Percentiles rank a stretch among this genome's conserved stretches.
These are phyloP conservation scores for Mystacornis crossleyi DNA, from an alignment of 2,113 vertebrate genomes.

Conservation along the genomic window DNA sequence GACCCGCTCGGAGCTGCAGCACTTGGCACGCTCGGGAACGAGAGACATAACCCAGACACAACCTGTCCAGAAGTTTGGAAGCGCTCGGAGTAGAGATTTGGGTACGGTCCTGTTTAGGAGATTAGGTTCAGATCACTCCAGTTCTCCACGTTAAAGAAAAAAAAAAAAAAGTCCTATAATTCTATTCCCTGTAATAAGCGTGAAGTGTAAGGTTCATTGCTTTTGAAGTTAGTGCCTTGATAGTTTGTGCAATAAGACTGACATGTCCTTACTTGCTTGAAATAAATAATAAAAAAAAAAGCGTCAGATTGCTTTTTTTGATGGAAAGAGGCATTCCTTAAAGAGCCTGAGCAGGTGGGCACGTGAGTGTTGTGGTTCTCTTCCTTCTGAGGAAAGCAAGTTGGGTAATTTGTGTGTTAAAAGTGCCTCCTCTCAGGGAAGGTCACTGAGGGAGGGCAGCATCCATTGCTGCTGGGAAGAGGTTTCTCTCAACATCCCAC, in stretches of 20 bases:
- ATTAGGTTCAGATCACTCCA: background rate
- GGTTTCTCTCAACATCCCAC: background rate
- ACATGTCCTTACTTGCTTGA: background rate
- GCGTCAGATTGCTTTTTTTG: background rate
- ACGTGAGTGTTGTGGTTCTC: background rate
- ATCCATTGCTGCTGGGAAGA: fast-evolving
- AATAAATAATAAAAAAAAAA: background rate
- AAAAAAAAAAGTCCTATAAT: background rate
- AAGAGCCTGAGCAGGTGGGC: background rate
- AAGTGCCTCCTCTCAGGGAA: background rate
- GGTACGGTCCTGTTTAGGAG: background rate
- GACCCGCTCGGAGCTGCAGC: background rate
- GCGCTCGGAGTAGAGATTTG: background rate
- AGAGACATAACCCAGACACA: background rate
- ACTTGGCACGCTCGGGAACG: background rate
- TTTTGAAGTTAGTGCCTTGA: slow-evolving; percentile 4
- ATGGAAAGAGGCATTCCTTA: background rate
- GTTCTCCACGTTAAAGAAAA: background rate
- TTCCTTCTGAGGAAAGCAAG: background rate
- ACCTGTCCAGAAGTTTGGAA: background rate
- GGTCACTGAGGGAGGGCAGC: background rate
- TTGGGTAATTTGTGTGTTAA: background rate
- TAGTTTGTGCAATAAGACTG: background rate
- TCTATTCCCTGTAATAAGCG: background rate
- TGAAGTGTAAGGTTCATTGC: background rate